Percentiles rank a stretch among this genome's conserved stretches.
phyloP scores from a whole-genome alignment of 2,113 vertebrate species.

The Manacus vitellinus region DNA sequence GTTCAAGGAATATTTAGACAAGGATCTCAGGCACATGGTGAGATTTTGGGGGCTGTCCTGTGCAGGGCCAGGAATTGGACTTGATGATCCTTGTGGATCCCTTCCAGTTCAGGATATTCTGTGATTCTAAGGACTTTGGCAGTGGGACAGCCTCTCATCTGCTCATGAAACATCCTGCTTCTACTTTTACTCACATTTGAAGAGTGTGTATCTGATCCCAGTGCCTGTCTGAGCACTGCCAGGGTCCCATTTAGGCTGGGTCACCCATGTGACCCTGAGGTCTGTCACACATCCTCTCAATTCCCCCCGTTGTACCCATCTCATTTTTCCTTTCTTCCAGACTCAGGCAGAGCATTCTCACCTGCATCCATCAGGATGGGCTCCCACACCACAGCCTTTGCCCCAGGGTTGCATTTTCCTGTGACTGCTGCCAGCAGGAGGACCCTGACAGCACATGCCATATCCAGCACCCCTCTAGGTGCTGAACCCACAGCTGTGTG shows the following conservation, averaged over 20 bases:
- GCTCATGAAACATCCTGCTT: not conserved
- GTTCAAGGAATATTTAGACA: not conserved
- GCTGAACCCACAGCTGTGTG: not conserved
- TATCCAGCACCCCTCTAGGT: not conserved
- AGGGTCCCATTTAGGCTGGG: fast-evolving
- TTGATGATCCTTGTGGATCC: fast-evolving
- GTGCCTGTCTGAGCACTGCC: not conserved
- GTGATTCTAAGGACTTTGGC: fast-evolving
- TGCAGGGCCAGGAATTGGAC: not conserved
- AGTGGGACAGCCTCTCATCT: not conserved
- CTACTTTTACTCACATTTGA: not conserved
- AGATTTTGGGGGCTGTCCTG: not conserved
- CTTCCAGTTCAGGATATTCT: not conserved
- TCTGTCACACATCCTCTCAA: not conserved
- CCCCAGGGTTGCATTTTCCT: not conserved
- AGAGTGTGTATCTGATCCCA: not conserved
- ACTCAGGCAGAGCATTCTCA: not conserved
- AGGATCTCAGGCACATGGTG: fast-evolving
- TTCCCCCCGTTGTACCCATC: not conserved
- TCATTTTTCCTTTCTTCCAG: not conserved
- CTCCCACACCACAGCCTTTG: not conserved
- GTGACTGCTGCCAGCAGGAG: fast-evolving
- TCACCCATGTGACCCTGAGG: fast-evolving
- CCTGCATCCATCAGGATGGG: not conserved
- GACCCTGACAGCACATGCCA: not conserved